A percentile compares a stretch with the other conserved stretches of the same genome.
These are phyloP conservation scores for Phymastichus coffea DNA, from an alignment of 1,140 invertebrate species.

Conservation along the genomic window DNA sequence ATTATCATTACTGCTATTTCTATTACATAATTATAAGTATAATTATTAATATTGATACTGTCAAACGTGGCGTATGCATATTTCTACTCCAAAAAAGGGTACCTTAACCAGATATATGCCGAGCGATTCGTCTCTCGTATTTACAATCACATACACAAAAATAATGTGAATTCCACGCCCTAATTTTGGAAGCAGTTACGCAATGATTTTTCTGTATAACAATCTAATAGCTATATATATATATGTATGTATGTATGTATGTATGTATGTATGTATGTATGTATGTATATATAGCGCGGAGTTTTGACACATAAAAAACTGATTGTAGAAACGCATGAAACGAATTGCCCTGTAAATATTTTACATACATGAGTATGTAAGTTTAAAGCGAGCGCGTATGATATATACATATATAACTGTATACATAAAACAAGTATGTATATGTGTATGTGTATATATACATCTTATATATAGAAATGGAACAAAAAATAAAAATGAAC, in stretches of 20 bases:
- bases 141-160: slow-evolving; percentile 26
- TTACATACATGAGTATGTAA: slow-evolving; percentile 20
- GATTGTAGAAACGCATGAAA: slow-evolving; percentile 17
- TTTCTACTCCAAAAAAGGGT: slow-evolving; percentile 53
- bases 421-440: slow-evolving; percentile 32
- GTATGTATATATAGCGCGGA: too few relatives aligned
- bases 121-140: slow-evolving; percentile 23
- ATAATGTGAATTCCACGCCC: background rate
- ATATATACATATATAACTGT: slow-evolving; percentile 37
- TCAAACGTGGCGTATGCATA: slow-evolving; percentile 50
- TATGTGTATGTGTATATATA: slow-evolving; percentile 44
- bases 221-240: background rate
- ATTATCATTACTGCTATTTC: slow-evolving; percentile 31
- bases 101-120: slow-evolving; percentile 36
- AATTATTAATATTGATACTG: slow-evolving; percentile 44
- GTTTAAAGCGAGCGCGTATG: slow-evolving; percentile 20
- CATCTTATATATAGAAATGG: slow-evolving; percentile 46
- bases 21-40: slow-evolving; percentile 30
- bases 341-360: slow-evolving; percentile 28
- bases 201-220: slow-evolving; percentile 13
- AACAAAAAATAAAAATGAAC: slow-evolving; percentile 48
- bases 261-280: too few relatives aligned
- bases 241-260: too few relatives aligned
- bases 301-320: slow-evolving; percentile 6
- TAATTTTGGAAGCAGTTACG: background rate